Evolutionary conservation across 2,888 invertebrate species (phyloP), one percentile per base, ranked within the genome.

Genomic region (Euphydryas editha): DNA sequence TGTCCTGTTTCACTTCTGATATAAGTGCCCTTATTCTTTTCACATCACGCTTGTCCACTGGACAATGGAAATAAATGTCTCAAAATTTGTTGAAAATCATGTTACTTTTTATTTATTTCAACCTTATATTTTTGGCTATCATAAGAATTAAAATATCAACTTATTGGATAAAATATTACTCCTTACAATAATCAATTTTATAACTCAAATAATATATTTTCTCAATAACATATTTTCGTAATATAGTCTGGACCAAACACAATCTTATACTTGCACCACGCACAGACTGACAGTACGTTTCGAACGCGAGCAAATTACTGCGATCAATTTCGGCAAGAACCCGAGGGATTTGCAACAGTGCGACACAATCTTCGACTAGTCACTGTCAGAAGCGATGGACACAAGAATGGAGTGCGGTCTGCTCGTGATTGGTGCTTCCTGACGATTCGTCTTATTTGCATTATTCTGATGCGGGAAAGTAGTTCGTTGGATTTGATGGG

Each of bases 311-410:
- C 83, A 88, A 88, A 90, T 90, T 87, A 87, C 88, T 76, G 73
- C 86, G 84, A 90, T 90, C 89, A 87, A 89, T 89, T 85, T 80
- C 82, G 76, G 78, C 69, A 74, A 75, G 73, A 78, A 75, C 84
- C 79, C 78, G 54, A 66, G 83, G 83, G 85, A 86, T 84, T 86
- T 83, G 84, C 84, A 83, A 80, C 80, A 79, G 81, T 80, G 72
- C 76, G 78, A 77, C 85, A 85, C 88, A 89, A 88, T 90, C 89
- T 90, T 87, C 87, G 75, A 88, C 87, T 89, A 87, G 86, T 90
- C 89, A 86, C 82, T 87, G 89, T 88, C 85, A 84, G 72, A 67
- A 71, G 70, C 74, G 75, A 78, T 76, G 78, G 77, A 76, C 78
- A 76, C 71, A 59, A 67, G 73, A 76, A 75, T 78, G 74, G 75